A percentile compares a stretch with the other conserved stretches of the same genome.
phyloP scores from a whole-genome alignment of 2,888 invertebrate species.

The Luperina testacea region DNA sequence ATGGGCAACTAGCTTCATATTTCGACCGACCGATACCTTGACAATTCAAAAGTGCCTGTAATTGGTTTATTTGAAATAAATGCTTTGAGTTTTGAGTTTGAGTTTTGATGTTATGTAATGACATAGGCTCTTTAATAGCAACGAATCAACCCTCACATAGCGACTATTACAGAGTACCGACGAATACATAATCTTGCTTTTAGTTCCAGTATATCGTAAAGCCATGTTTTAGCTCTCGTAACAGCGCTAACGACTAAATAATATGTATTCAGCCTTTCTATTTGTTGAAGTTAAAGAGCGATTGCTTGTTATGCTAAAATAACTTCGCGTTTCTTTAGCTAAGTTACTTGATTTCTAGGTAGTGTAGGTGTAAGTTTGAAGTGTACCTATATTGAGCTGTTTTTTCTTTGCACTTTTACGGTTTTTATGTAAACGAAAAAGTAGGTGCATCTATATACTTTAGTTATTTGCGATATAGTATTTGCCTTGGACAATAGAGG shows the following conservation, averaged over 20 bases:
- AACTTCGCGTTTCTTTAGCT: constrained; percentile 36
- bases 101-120: neutral
- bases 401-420: constrained; percentile 1
- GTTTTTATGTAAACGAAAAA: constrained; percentile 5
- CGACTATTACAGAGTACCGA: constrained; percentile 11
- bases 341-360: constrained; percentile 32
- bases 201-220: constrained; percentile 69
- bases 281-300: constrained; percentile 52
- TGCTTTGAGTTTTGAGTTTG: too few species aligned
- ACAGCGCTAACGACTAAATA: constrained; percentile 54
- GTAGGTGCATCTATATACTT: neutral
- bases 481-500: neutral
- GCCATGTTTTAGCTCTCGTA: constrained; percentile 71
- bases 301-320: constrained; percentile 58
- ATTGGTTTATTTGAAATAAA: too few species aligned
- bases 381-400: neutral
- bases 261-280: constrained; percentile 55
- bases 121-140: too few species aligned
- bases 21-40: too few species aligned
- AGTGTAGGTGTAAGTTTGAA: constrained; percentile 12
- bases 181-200: constrained; percentile 70
- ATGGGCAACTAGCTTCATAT: too few species aligned
- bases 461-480: constrained; percentile 1
- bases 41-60: too few species aligned
- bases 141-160: neutral